A percentile compares a stretch with the other conserved stretches of the same genome.
Conservation (phyloP, 2,888 invertebrate species). For the Andrena haemorrhoa region DNA sequence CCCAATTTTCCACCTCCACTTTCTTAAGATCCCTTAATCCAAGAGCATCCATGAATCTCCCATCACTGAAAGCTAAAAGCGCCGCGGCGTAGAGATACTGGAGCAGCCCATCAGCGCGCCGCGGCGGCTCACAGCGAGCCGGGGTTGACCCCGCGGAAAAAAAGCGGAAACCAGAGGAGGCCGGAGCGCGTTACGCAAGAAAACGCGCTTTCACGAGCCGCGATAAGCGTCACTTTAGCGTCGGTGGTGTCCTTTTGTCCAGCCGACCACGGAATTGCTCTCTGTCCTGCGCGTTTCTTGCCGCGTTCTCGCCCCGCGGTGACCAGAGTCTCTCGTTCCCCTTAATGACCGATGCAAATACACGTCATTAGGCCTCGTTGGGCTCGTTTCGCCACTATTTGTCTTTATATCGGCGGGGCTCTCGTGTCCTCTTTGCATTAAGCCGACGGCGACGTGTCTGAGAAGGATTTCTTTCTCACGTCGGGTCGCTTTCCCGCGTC, state of each 20-base stretch:
- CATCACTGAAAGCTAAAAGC: no score
- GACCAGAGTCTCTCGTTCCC: slow-evolving; percentile 60
- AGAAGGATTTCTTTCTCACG: slow-evolving; percentile 34
- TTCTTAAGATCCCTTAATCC: no score
- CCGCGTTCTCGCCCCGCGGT: not conserved
- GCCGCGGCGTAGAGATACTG: not conserved
- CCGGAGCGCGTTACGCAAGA: slow-evolving; percentile 58
- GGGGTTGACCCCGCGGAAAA: not conserved
- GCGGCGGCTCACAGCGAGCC: not conserved
- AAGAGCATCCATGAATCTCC: no score
- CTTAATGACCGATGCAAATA: slow-evolving; percentile 78
- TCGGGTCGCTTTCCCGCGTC: slow-evolving; percentile 10
- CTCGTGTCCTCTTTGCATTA: slow-evolving; percentile 38
- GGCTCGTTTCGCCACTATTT: slow-evolving; percentile 75
- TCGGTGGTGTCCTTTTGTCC: slow-evolving; percentile 61
- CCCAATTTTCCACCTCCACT: no score
- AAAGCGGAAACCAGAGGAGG: slow-evolving; percentile 20
- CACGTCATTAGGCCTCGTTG: slow-evolving; percentile 76
- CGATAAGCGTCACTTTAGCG: slow-evolving; percentile 64
- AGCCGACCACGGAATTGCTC: slow-evolving; percentile 59
- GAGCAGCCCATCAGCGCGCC: not conserved
- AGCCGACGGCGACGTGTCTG: not conserved
- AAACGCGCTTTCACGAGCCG: slow-evolving; percentile 59
- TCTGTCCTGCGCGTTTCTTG: slow-evolving; percentile 28
- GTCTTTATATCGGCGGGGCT: slow-evolving; percentile 70